A percentile compares a stretch with the other conserved stretches of the same genome.
These are phyloP conservation scores for Craniophora ligustri DNA, from an alignment of 2,888 invertebrate genomes.

Conservation along the genomic window DNA sequence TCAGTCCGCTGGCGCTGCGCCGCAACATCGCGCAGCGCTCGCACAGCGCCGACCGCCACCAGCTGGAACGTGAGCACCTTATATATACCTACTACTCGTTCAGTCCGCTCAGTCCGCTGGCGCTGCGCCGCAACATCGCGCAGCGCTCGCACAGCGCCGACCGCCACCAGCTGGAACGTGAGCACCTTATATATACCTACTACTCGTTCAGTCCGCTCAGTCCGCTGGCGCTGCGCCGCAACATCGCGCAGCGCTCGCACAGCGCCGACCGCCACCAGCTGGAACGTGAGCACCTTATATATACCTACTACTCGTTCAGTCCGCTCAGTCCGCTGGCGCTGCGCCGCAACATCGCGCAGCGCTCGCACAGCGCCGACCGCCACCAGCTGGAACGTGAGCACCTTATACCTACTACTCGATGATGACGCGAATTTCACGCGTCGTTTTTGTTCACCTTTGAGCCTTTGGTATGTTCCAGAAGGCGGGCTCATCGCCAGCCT, in stretches of 20 bases:
- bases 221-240: constrained; percentile 84
- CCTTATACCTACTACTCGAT: too few relatives aligned
- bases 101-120: constrained; percentile 81
- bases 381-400: constrained; percentile 85
- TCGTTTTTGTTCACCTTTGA: too few relatives aligned
- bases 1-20: constrained; percentile 85
- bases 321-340: constrained; percentile 84
- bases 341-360: constrained; percentile 82
- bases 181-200: too few relatives aligned
- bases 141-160: constrained; percentile 90
- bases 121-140: constrained; percentile 83
- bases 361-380: constrained; percentile 90
- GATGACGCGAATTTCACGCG: too few relatives aligned
- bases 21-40: constrained; percentile 87
- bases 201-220: constrained; percentile 74
- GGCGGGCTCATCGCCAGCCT: constrained; percentile 92
- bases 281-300: constrained; percentile 82
- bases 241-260: constrained; percentile 88
- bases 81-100: too few relatives aligned
- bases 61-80: constrained; percentile 81
- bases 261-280: constrained; percentile 88
- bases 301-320: too few relatives aligned
- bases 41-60: constrained; percentile 89
- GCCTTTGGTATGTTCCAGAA: constrained; percentile 73
- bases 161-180: constrained; percentile 85